Evolutionary conservation across 2,113 vertebrate genomes (phyloP).

Genomic region (Mormyrus lacerda): DNA sequence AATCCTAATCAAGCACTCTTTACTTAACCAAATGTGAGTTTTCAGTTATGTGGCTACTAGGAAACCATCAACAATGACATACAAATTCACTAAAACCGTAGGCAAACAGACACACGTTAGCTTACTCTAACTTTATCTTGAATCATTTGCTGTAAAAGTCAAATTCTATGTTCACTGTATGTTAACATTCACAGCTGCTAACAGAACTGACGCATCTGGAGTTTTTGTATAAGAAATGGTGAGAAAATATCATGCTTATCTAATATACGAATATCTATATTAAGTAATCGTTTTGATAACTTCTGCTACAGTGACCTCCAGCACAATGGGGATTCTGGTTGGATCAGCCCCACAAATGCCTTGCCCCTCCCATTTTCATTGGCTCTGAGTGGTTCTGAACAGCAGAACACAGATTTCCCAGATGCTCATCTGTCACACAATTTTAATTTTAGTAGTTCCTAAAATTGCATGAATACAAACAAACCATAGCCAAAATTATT

Average conservation of each 20-base stretch:
- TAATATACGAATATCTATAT: not conserved
- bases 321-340: not conserved
- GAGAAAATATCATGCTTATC: not conserved
- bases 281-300: not conserved
- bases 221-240: not conserved
- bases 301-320: not conserved
- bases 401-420: not conserved
- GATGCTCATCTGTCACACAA: not conserved
- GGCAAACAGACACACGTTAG: not conserved
- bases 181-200: not conserved
- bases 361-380: not conserved
- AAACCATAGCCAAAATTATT: not conserved
- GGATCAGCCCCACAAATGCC: not conserved
- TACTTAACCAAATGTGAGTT: slow-evolving; percentile 11
- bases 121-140: slow-evolving; percentile 9
- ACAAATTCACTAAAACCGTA: not conserved
- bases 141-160: slow-evolving; percentile 25
- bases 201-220: not conserved
- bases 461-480: not conserved
- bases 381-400: not conserved
- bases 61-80: not conserved
- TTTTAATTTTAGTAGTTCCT: not conserved
- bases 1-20: slow-evolving; percentile 14
- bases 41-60: not conserved
- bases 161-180: not conserved